Percentiles rank a stretch among this genome's conserved stretches.
Evolutionary conservation across 2,797 vertebrate species (phyloP).

Genomic region (Falco cherrug): DNA sequence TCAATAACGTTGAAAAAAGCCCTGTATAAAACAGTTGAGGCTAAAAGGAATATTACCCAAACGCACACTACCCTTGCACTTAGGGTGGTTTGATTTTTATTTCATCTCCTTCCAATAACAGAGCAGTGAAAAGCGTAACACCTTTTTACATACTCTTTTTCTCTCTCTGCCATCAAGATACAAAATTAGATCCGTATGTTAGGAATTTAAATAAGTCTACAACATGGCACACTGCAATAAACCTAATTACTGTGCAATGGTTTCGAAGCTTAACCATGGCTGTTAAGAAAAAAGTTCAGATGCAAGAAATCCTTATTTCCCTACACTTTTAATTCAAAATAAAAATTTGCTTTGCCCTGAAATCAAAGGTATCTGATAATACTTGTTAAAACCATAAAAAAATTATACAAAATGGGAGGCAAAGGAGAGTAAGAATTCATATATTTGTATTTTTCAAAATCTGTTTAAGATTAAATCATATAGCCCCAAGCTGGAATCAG

Average conservation of each 20-base stretch:
- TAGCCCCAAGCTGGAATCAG: not conserved
- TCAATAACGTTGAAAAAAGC: not conserved
- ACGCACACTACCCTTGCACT: not conserved
- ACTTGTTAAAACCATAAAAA: not conserved
- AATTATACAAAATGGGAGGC: not conserved
- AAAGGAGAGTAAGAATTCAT: not conserved
- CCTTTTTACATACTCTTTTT: conserved; percentile 9
- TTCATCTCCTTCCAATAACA: conserved; percentile 36
- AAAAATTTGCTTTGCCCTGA: not conserved
- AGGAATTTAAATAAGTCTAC: conserved; percentile 50
- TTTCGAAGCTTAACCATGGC: conserved; percentile 25
- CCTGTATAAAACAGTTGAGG: not conserved
- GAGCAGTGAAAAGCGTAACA: not conserved
- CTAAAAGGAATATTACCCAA: not conserved
- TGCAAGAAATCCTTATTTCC: not conserved
- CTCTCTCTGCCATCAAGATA: not conserved
- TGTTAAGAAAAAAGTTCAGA: not conserved
- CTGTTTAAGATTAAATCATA: not conserved
- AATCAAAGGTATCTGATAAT: not conserved
- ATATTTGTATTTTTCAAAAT: not conserved
- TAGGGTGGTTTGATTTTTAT: conserved; percentile 3
- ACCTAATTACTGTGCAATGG: conserved; percentile 20
- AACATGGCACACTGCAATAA: conserved; percentile 6
- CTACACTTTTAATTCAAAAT: not conserved
- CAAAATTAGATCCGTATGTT: conserved; percentile 36